Conservation (phyloP, 1,140 invertebrate genomes). For the Platyura marginata region DNA sequence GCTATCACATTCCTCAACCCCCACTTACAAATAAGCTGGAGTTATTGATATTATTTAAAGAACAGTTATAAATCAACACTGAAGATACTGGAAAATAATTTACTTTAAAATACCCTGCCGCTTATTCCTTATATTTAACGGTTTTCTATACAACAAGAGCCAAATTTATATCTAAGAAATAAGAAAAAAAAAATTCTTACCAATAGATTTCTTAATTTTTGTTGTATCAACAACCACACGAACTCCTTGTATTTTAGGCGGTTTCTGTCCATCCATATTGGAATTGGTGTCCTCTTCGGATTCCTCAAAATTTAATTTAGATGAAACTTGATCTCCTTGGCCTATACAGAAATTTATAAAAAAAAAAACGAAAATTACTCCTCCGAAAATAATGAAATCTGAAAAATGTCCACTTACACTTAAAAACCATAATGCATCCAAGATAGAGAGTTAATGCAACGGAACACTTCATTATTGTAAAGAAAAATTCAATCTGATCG, state of each 20-base stretch:
- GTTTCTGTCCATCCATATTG: neutral
- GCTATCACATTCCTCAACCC: too few relatives aligned
- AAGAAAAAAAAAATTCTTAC: neutral
- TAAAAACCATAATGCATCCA: too few relatives aligned
- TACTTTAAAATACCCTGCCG: too few relatives aligned
- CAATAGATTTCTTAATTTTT: constrained; percentile 5
- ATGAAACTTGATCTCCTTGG: neutral
- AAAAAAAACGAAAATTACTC: neutral
- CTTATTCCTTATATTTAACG: too few relatives aligned
- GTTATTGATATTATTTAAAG: too few relatives aligned
- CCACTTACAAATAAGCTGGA: too few relatives aligned
- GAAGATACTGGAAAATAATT: too few relatives aligned
- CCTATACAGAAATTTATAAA: neutral
- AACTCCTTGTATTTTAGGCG: constrained; percentile 22
- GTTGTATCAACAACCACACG: constrained; percentile 23
- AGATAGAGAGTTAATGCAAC: too few relatives aligned
- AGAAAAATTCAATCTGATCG: neutral
- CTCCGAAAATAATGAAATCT: neutral
- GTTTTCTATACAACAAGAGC: too few relatives aligned
- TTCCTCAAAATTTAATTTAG: constrained; percentile 2
- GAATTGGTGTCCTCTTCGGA: neutral
- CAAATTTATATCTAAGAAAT: neutral
- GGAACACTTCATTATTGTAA: too few relatives aligned
- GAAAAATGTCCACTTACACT: neutral
- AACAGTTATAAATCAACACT: too few relatives aligned